These are phyloP conservation scores for Zenarchopterus dispar DNA, from an alignment of 2,797 vertebrate species.

Conservation along the genomic window DNA sequence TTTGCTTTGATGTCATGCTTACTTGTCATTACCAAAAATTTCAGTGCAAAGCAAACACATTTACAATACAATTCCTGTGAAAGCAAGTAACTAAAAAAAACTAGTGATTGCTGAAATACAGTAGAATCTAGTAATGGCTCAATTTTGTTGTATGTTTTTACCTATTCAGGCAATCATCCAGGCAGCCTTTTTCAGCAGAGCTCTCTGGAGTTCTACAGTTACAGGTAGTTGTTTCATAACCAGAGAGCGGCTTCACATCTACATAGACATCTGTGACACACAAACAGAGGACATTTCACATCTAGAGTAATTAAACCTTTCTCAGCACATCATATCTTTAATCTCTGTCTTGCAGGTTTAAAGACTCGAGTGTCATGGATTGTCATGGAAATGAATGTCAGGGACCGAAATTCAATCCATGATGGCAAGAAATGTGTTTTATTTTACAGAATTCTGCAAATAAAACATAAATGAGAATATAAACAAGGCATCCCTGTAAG, in stretches of 20 bases:
- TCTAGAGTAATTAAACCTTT: background rate
- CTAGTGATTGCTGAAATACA: background rate
- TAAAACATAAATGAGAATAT: too few species aligned
- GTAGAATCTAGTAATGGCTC: background rate
- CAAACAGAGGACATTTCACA: conserved; percentile 20
- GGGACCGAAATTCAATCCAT: too few species aligned
- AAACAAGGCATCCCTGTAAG: too few species aligned
- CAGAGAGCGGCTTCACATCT: conserved; percentile 98
- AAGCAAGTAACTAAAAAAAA: background rate
- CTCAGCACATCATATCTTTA: conserved; percentile 3
- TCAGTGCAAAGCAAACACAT: too few species aligned
- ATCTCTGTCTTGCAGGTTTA: conserved; percentile 16
- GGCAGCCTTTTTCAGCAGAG: conserved; percentile 86
- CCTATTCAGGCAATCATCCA: conserved; percentile 97
- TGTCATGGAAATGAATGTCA: too few species aligned
- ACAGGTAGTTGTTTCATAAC: conserved; percentile 96
- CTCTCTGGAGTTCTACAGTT: conserved; percentile 88
- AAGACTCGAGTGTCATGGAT: too few species aligned
- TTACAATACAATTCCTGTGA: too few species aligned
- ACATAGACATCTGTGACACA: conserved; percentile 90
- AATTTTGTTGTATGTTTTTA: conserved; percentile 52
- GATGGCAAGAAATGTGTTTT: too few species aligned
- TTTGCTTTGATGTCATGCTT: too few species aligned
- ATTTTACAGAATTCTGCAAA: too few species aligned
- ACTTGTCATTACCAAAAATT: too few species aligned